Conservation (phyloP, 2,888 invertebrate genomes). For the Stratiomys singularior region DNA sequence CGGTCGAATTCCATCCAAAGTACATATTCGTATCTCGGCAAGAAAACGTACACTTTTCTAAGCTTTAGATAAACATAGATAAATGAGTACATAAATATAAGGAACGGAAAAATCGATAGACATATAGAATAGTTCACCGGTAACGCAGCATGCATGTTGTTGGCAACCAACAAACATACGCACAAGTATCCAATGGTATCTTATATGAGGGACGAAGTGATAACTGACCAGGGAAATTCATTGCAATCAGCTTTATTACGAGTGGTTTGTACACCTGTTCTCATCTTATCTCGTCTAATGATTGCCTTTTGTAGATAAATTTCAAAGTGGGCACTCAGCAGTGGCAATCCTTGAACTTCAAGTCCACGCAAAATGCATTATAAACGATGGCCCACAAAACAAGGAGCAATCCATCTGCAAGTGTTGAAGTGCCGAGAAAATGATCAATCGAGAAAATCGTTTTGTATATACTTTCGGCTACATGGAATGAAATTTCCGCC, state of each 20-base stretch:
- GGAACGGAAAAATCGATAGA: constrained; percentile 5
- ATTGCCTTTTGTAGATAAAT: background rate
- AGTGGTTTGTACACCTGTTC: background rate
- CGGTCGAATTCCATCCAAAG: background rate
- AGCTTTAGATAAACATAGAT: background rate
- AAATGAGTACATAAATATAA: background rate
- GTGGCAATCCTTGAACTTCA: background rate
- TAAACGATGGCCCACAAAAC: background rate
- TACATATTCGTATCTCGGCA: constrained; percentile 1
- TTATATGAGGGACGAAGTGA: background rate
- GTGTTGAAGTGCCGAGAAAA: background rate
- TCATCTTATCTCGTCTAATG: background rate
- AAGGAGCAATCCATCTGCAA: background rate
- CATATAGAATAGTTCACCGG: background rate
- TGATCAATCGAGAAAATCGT: background rate
- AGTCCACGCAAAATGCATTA: background rate
- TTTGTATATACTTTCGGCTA: background rate
- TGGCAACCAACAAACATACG: background rate
- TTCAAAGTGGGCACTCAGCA: background rate
- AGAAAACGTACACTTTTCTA: background rate
- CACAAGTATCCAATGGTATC: background rate
- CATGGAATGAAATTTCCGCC: background rate
- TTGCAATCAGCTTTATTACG: background rate
- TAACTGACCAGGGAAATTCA: background rate
- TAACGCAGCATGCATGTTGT: background rate